Evolutionary conservation across 2,113 vertebrate species (phyloP).

Genomic region (Megaceryle maxima): DNA sequence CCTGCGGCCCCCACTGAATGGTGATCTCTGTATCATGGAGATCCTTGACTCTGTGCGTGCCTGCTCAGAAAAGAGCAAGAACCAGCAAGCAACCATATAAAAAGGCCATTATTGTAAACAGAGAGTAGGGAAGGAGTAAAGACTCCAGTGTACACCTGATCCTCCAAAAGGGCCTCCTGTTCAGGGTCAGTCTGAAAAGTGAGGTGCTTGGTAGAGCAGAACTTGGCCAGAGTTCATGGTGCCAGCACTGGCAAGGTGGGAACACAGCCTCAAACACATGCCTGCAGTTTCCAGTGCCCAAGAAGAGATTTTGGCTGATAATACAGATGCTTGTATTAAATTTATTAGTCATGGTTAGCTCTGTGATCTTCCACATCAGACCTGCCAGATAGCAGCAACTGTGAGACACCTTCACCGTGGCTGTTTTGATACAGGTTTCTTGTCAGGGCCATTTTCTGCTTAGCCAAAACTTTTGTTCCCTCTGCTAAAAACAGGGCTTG

Average conservation of each 20-base stretch:
- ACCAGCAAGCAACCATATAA: neutral
- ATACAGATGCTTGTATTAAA: neutral
- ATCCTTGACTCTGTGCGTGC: rapidly evolving
- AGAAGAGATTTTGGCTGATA: neutral
- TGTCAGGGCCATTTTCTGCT: neutral
- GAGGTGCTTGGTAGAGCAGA: neutral
- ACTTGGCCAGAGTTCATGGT: neutral
- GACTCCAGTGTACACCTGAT: neutral
- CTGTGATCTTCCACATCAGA: neutral
- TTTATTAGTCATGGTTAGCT: neutral
- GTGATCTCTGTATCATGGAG: neutral
- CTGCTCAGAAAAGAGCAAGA: neutral
- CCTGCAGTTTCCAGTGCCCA: neutral
- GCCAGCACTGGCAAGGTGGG: neutral
- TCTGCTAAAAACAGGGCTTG: neutral
- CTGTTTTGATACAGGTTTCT: conserved; percentile 19
- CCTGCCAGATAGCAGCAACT: neutral
- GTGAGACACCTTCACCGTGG: neutral
- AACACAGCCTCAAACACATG: neutral
- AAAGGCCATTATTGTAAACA: neutral
- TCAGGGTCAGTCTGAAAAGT: neutral
- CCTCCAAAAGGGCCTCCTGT: neutral
- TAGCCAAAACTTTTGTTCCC: conserved; percentile 1
- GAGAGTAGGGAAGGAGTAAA: neutral
- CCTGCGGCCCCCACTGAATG: rapidly evolving